These are phyloP conservation scores for Archivesica marissinica DNA, from an alignment of 1,140 invertebrate species.

Conservation along the genomic window DNA sequence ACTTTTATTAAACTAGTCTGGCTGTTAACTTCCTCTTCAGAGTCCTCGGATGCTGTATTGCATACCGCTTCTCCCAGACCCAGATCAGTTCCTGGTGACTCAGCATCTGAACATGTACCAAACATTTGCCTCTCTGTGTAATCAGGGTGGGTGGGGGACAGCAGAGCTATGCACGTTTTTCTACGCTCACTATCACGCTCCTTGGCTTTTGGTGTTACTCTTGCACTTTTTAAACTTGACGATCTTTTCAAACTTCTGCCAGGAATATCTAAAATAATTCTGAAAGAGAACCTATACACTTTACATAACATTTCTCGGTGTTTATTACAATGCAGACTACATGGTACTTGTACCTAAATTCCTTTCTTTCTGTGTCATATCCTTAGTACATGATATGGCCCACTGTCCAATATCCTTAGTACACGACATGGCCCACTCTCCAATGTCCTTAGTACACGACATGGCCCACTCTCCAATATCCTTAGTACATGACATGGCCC, in stretches of 20 bases:
- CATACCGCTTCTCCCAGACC: slow-evolving; percentile 12
- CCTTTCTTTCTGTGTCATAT: no score
- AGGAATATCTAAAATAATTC: slow-evolving; percentile 28
- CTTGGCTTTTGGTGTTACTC: slow-evolving; percentile 64
- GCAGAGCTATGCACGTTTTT: slow-evolving; percentile 76
- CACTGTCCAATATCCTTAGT: no score
- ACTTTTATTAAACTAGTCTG: slow-evolving; percentile 57
- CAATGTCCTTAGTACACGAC: no score
- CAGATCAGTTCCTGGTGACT: neutral
- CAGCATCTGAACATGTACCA: neutral
- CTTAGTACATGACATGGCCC: no score
- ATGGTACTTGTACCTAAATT: no score
- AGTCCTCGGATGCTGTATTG: slow-evolving; percentile 2
- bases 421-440: no score
- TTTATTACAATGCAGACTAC: no score
- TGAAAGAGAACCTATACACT: slow-evolving; percentile 36
- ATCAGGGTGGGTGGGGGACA: slow-evolving; percentile 66
- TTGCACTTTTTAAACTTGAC: slow-evolving; percentile 74
- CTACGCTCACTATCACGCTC: slow-evolving; percentile 71
- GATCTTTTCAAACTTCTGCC: slow-evolving; percentile 71
- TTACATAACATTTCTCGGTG: no score
- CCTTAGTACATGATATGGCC: no score
- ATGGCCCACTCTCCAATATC: no score
- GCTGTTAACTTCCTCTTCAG: slow-evolving; percentile 8
- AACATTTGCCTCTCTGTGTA: slow-evolving; percentile 37